Base-by-base conservation (phyloP, 2,888 invertebrate genomes). In the Drosophila bunnanda region DNA sequence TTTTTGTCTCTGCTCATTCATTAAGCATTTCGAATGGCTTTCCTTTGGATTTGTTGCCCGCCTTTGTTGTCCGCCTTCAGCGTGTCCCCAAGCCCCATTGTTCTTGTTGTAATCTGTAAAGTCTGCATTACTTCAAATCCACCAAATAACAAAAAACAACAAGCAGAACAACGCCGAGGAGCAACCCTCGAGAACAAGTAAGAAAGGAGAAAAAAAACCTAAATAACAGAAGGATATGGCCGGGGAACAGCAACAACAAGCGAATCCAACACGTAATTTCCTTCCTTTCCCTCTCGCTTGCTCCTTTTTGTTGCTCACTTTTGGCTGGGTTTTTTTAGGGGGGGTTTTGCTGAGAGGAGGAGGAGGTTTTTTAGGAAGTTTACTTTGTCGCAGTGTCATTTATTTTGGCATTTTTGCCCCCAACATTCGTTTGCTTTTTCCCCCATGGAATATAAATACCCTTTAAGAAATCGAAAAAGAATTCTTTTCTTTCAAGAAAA, bases 311-410 rank as follows among this genome's bases (percentile, higher is more conserved):
- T 39, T 64, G 62, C 62, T 65, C 64, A 62, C 43, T 64, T 65
- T 28, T 43, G 50, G 28, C n/a, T 20, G 25, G 34, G 32, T 48
- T 48, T 48, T 48, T 32, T 30, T 15, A 6, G 32, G 32, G n/a
- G 25, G 10, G 17, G n/a, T n/a, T 25, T 25, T 25, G 25, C 25
- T 10, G 10, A 38, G 28, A 10, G 8, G n/a, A 10, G 43, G 12
- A 34, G 44, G 57, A n/a, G 55, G 25, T 34, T 44, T 44, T 64
- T 46, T 61, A 75, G 84, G 79, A 84, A 81, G 85, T 87, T 82
- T 75, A 84, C 85, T 82, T 82, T 82, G 82, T 82, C 82, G 88
- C 85, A 87, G 88, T 82, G 79, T 81, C 88, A 82, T 82, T 82
- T 82, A 87, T 82, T 82, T 82, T 72, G 82, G 77, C 79, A 81